Conservation (phyloP, 2,797 vertebrate genomes). For the Melanotaenia parkinsoni region DNA sequence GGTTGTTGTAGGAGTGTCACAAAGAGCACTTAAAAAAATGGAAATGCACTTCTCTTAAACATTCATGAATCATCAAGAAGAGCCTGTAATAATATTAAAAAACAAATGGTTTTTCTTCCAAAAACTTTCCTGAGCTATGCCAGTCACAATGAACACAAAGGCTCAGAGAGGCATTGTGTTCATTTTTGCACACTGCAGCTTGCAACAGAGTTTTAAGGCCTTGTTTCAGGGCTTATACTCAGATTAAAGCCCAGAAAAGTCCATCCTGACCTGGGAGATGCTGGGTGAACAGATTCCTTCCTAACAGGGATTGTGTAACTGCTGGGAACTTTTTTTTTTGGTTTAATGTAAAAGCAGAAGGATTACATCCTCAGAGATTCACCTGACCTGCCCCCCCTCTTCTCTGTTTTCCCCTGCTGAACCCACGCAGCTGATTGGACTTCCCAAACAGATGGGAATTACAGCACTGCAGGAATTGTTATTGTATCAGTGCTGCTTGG, state of each 20-base stretch:
- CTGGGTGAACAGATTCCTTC: slow-evolving; percentile 57
- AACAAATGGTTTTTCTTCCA: not conserved
- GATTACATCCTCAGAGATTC: slow-evolving; percentile 68
- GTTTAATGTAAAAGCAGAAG: slow-evolving; percentile 50
- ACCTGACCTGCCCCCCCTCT: slow-evolving; percentile 60
- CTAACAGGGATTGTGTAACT: slow-evolving; percentile 74
- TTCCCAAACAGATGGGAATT: slow-evolving; percentile 51
- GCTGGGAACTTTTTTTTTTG: slow-evolving; percentile 64
- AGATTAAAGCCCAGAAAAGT: slow-evolving; percentile 81
- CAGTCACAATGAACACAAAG: not conserved
- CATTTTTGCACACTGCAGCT: slow-evolving; percentile 39
- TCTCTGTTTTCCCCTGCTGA: slow-evolving; percentile 51
- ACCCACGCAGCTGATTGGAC: slow-evolving; percentile 39
- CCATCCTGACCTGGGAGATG: slow-evolving; percentile 70
- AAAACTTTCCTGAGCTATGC: no score
- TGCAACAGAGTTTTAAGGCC: slow-evolving; percentile 55
- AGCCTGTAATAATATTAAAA: not conserved
- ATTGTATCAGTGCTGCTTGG: not conserved
- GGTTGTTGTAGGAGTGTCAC: not conserved
- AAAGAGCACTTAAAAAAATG: not conserved
- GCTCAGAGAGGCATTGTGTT: slow-evolving; percentile 3
- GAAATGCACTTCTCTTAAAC: not conserved
- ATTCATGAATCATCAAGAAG: not conserved
- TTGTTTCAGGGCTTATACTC: slow-evolving; percentile 66
- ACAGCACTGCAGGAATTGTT: slow-evolving; percentile 24